A percentile compares a stretch with the other conserved stretches of the same genome.
Conservation (phyloP, 2,888 invertebrate species). For the Cryptops parisi region DNA sequence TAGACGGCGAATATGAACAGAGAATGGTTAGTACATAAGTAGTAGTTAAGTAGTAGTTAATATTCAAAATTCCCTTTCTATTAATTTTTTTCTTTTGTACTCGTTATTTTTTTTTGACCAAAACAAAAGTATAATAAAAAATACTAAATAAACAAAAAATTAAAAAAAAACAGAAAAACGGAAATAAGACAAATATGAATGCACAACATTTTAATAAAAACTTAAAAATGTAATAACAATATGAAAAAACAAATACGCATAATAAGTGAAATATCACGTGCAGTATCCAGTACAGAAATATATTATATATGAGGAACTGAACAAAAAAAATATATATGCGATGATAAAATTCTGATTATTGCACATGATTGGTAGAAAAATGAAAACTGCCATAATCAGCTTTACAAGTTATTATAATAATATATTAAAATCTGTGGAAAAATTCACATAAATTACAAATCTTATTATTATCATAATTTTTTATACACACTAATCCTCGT, state of each 20-base stretch:
- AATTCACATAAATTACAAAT: slow-evolving; percentile 13
- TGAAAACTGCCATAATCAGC: slow-evolving; percentile 1
- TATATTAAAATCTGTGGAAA: slow-evolving; percentile 12
- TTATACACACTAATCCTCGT: background rate
- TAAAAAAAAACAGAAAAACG: background rate
- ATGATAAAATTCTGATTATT: background rate
- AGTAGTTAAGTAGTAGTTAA: no score
- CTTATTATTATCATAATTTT: background rate
- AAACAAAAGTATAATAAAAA: slow-evolving; percentile 1
- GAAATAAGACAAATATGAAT: background rate
- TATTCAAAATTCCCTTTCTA: no score
- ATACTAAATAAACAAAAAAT: background rate
- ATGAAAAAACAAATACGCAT: background rate
- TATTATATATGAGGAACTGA: background rate
- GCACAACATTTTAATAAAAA: slow-evolving; percentile 13
- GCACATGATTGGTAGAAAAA: slow-evolving; percentile 8
- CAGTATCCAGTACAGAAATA: background rate
- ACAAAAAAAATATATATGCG: background rate
- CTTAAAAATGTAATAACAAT: slow-evolving; percentile 10
- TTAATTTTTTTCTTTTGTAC: no score
- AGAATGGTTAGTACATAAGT: no score
- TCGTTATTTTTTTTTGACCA: background rate
- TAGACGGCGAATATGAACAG: no score
- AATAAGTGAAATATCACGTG: background rate
- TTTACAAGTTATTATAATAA: slow-evolving; percentile 9